Conservation (phyloP, 1,140 invertebrate genomes). For the Euwallacea fornicatus region DNA sequence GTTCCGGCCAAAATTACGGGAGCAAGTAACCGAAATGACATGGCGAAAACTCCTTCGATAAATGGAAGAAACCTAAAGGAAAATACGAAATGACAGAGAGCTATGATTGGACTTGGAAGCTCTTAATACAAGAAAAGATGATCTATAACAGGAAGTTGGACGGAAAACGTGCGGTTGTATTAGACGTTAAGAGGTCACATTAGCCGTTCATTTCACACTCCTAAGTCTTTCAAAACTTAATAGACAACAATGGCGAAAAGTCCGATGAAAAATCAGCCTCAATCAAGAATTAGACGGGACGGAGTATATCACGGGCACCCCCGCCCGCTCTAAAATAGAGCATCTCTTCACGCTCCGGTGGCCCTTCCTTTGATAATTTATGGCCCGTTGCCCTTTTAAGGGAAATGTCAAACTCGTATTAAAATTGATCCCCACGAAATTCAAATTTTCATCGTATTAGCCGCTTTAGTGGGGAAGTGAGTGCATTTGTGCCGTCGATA, state of each 20-base stretch:
- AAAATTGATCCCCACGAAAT: slow-evolving; percentile 36
- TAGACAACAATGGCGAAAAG: too few relatives aligned
- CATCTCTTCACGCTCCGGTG: slow-evolving; percentile 35
- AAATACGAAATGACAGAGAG: slow-evolving; percentile 27
- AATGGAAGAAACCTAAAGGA: slow-evolving; percentile 19
- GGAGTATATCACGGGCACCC: neutral
- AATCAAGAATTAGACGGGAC: neutral
- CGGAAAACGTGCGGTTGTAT: slow-evolving; percentile 23
- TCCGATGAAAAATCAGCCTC: neutral
- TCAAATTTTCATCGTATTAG: slow-evolving; percentile 28
- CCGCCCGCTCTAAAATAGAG: slow-evolving; percentile 30
- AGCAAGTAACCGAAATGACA: neutral
- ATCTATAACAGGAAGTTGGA: slow-evolving; percentile 24
- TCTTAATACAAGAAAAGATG: slow-evolving; percentile 29
- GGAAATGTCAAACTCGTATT: slow-evolving; percentile 40
- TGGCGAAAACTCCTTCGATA: slow-evolving; percentile 9
- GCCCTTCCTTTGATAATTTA: slow-evolving; percentile 39
- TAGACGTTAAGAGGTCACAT: slow-evolving; percentile 17
- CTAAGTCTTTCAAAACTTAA: too few relatives aligned
- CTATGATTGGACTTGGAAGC: slow-evolving; percentile 7
- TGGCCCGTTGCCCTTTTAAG: slow-evolving; percentile 36
- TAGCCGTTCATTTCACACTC: neutral
- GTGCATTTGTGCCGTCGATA: neutral
- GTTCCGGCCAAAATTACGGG: too few relatives aligned
- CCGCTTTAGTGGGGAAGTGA: slow-evolving; percentile 4